Conservation (phyloP, 2,797 vertebrate species). For the Emys orbicularis region DNA sequence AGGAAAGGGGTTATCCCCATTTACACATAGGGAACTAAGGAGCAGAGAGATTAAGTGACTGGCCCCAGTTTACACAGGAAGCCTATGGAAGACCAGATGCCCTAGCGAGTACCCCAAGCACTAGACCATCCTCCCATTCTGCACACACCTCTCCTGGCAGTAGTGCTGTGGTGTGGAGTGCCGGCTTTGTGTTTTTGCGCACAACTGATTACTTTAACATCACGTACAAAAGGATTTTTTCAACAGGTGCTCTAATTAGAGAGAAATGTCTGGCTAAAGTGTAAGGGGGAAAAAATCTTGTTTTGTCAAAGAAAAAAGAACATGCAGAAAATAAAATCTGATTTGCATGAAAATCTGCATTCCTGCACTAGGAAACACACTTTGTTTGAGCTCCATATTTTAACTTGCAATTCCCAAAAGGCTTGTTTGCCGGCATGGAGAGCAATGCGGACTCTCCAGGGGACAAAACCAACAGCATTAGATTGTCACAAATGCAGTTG, state of each 20-base stretch:
- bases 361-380: conserved; percentile 1
- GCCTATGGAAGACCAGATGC: neutral
- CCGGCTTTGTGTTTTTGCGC: neutral
- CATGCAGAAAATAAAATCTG: neutral
- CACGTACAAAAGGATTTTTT: neutral
- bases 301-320: neutral
- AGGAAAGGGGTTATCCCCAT: neutral
- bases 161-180: neutral
- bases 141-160: neutral
- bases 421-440: conserved; percentile 67
- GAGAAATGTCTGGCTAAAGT: neutral
- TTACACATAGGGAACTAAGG: neutral
- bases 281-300: neutral
- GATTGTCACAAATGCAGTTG: conserved; percentile 30
- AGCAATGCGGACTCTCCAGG: conserved; percentile 73
- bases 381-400: conserved; percentile 61
- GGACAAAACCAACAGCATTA: conserved; percentile 50
- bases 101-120: neutral
- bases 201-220: neutral
- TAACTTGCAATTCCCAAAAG: conserved; percentile 62
- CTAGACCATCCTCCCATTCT: neutral
- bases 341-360: neutral
- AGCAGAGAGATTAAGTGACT: neutral
- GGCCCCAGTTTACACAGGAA: neutral
- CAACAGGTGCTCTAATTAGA: accelerated